Evolutionary conservation across 2,888 invertebrate genomes (phyloP), one percentile per base, ranked within the genome.

Genomic region (Minunthozetes semirufus): DNA sequence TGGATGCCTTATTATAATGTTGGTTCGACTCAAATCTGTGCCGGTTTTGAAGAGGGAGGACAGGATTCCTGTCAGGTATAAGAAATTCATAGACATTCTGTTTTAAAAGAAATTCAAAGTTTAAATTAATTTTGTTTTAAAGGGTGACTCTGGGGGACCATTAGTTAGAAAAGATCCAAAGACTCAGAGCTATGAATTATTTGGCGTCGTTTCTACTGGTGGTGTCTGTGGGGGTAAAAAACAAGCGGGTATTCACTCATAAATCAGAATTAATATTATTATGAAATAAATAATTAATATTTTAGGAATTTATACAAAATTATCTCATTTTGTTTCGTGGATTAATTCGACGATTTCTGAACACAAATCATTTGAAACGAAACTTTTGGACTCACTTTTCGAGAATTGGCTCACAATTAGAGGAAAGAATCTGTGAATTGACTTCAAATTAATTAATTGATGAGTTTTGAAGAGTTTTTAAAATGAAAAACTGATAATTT

Each of bases 171-270:
- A 33, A 8, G 33, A 66, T 22, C 1, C 8, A 1, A 66, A 66
- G 9, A 66, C 66, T 33, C n/a, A 19, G 0, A 66, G n/a, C 17
- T 66, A 29, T 33, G 74, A 66, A 22, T 29, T 76, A 13, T 74
- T 76, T 29, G 78, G 78, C 8, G 72, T 78, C 8, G 77, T 77
- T 11, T 78, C 78, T 0, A 77, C 77, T 22, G 78, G 78, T 19
- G 77, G 76, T 48, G 66, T 66, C 0, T 76, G 76, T 48, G 72
- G 73, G 25, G 75, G 56, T 4, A 38, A 15, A 22, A 76, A 74
- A 46, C 19, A 76, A 29, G 74, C 76, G 22, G 76, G 76, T 53
- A 72, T 75, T 38, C 73, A 75, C n/a, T 61, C 46, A 29, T 48
- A 53, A 19, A 19, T 76, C 29, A 8, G 19, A 22, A n/a, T 5